These are phyloP conservation scores for Turritopsis rubra DNA, from an alignment of 30 jellyfish, hydroid and myxozoan genomes.

Conservation along the genomic window DNA sequence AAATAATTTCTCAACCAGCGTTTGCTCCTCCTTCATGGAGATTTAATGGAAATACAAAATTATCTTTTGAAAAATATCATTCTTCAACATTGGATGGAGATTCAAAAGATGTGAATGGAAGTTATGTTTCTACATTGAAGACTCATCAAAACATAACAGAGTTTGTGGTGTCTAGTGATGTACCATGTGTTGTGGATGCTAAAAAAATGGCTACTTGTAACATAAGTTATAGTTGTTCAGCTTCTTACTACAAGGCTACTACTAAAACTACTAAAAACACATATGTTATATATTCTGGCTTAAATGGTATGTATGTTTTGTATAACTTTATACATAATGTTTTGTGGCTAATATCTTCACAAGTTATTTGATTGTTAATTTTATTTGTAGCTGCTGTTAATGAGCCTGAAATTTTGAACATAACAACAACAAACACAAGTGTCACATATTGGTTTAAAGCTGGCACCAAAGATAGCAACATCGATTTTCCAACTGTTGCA, in stretches of 20 bases:
- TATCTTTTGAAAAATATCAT: not conserved
- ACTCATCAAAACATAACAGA: slow-evolving; percentile 6
- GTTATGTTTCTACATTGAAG: not conserved
- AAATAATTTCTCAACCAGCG: slow-evolving; percentile 9
- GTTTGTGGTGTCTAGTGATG: not conserved
- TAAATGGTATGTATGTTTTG: slow-evolving; percentile 5
- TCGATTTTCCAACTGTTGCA: slow-evolving; percentile 1
- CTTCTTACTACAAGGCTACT: not conserved
- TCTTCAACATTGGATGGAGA: not conserved
- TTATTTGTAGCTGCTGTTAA: not conserved
- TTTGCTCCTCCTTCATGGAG: not conserved
- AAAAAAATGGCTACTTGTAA: slow-evolving; percentile 1
- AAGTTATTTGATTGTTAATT: not conserved
- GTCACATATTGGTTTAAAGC: not conserved
- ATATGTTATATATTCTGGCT: slow-evolving; percentile 8
- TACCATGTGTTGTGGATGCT: not conserved
- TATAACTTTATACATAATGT: not conserved
- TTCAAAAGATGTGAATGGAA: slow-evolving; percentile 2
- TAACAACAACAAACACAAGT: not conserved
- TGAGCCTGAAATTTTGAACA: not conserved
- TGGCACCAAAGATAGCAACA: not conserved
- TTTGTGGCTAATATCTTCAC: not conserved
- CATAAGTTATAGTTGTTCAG: slow-evolving; percentile 2
- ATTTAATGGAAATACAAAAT: not conserved
- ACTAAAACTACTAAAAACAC: not conserved